Percentiles rank a stretch among this genome's conserved stretches.
phyloP scores from a whole-genome alignment of 53 echinoderm and acorn worm species.

The Crossaster papposus region DNA sequence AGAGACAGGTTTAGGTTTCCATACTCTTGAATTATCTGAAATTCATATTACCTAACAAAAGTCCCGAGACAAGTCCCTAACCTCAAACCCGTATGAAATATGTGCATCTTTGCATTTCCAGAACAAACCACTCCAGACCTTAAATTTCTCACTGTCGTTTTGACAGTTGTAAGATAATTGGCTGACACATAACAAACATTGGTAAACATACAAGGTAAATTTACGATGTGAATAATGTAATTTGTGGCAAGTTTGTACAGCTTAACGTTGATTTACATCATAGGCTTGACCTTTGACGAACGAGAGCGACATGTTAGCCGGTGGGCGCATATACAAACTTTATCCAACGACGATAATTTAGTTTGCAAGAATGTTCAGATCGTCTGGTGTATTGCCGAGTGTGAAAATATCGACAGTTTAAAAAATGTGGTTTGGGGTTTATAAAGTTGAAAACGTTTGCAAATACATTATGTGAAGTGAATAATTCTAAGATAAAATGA shows the following conservation, averaged over 20 bases:
- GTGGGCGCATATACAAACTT: neutral
- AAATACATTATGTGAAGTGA: too few relatives aligned
- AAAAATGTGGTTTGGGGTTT: too few relatives aligned
- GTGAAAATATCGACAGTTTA: too few relatives aligned
- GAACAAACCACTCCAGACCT: neutral
- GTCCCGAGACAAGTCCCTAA: too few relatives aligned
- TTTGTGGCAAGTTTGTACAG: slow-evolving; percentile 1
- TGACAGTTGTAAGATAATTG: slow-evolving; percentile 8
- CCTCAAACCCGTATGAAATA: neutral
- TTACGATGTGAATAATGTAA: neutral
- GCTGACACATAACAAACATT: neutral
- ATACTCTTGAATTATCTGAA: too few relatives aligned
- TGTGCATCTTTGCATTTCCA: neutral
- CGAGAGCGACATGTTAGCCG: neutral
- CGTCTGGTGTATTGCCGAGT: too few relatives aligned
- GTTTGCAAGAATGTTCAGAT: too few relatives aligned
- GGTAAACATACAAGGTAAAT: neutral
- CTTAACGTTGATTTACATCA: neutral
- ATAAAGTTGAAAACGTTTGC: too few relatives aligned
- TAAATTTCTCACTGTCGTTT: neutral
- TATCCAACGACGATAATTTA: neutral
- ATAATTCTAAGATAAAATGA: too few relatives aligned
- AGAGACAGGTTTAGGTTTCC: too few relatives aligned
- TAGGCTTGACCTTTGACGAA: neutral
- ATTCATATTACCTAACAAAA: too few relatives aligned